Base-by-base conservation (phyloP, 2,888 invertebrate genomes). In the Anthophora plumipes region DNA sequence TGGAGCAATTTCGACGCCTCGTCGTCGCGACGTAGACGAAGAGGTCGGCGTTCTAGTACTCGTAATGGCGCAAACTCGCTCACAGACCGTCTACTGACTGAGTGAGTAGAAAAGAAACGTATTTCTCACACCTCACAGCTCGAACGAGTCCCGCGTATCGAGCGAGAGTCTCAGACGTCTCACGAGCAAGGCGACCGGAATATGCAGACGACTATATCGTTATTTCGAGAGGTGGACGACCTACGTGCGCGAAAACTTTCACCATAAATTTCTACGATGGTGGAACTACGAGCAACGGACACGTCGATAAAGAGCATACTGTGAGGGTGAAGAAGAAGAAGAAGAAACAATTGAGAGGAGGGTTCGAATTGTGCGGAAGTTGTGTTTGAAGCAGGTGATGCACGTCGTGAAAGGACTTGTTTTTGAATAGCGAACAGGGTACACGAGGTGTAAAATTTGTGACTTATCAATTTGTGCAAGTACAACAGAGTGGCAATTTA, bases 231-330 rank as follows among this genome's bases (percentile, higher is more conserved):
- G 70, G 55, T 41, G 39, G 48, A 11, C 37, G 20, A 39, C 22
- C 61, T 64, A 76, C 75, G 82, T 76, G 80, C 41, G 55, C 71
- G 82, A 80, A 80, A 82, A 80, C 72, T 82, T 82, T 55, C n/a
- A 37, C 64, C 63, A 80, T 82, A 82, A 82, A 82, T 82, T n/a
- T 80, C 55, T 48, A 37, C 11, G 52, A 31, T n/a, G 50, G 54
- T 12, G n/a, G 43, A 37, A 14, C 63, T n/a, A 55, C 52, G 22
- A n/a, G 37, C 57, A 22, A 25, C 50, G 55, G 61, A 61, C 66
- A 25, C 41, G n/a, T n/a, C n/a, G 66, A 61, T 80, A 72, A 63
- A 57, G 67, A 52, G 11, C 48, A 63, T 25, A 9, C 25, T 31
- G 22, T 25, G 31, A 12, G 31, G 31, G 31, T 31, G 31, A n/a